Evolutionary conservation across 2,797 vertebrate genomes (phyloP), one percentile per base, ranked within the genome.

Genomic region (Tenualosa ilisha): DNA sequence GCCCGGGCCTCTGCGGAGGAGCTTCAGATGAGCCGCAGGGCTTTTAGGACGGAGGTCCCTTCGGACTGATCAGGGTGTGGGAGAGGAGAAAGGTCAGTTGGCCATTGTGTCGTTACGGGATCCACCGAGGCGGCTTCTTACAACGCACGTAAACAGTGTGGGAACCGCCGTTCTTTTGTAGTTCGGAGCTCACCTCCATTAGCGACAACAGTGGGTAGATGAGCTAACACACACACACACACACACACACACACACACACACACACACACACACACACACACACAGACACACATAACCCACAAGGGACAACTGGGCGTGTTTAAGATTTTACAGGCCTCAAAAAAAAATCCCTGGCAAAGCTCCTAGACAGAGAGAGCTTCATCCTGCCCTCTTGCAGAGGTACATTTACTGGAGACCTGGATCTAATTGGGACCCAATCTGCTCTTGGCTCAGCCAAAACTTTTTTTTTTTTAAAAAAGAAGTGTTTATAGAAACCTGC

Each of bases 1-100:
- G 72, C 72, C 40, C 1, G 50, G 7, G 40, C 17, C 50, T 72
- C 8, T 49, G 51, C 54, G 43, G 59, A 86, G 40, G 26, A 83
- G 53, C 43, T 49, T 59, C 65, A 31, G 50, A 81, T 31, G 31
- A 12, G 12, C 40, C 72, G 40, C 50, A 20, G 37, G 72, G 72
- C 72, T 13, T 40, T 65, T 82, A 79, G 61, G 81, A 59, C 26
- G 49, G 17, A 83, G 54, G 85, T 83, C 63, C 82, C 54, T 56
- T 50, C 40, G 83, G 53, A 51, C 72, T 17, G 54, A 68, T 54
- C 51, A n/a, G 68, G 61, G 54, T 84, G 86, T 56, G 81, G 26
- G 40, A 79, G 22, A 7, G 86, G 82, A 87, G 89, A 81, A 88
- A 72, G 43, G 72, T 89, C 86, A 83, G 87, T 85, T 86, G 86